Conservation (phyloP, 2,113 vertebrate species). For the Crotalus horridus region DNA sequence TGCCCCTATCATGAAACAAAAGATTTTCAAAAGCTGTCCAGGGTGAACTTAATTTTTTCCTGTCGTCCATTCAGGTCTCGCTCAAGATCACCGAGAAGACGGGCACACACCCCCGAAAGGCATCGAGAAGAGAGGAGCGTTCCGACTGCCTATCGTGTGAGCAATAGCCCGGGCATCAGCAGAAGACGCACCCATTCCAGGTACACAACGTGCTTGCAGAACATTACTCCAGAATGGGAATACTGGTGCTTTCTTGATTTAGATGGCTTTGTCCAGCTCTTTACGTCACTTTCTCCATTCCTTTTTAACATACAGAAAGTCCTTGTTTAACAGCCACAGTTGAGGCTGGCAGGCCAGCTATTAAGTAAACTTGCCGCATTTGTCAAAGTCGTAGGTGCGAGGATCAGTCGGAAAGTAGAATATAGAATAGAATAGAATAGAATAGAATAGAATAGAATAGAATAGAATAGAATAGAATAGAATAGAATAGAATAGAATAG, state of each 20-base stretch:
- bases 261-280: background rate
- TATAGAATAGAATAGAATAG: too few relatives aligned
- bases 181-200: conserved; percentile 83
- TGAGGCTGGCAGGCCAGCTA: background rate
- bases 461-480: too few relatives aligned
- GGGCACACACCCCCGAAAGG: conserved; percentile 75
- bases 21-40: background rate
- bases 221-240: too few relatives aligned
- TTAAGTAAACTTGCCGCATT: background rate
- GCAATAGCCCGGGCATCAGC: conserved; percentile 78
- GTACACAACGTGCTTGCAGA: conserved; percentile 54
- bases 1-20: background rate
- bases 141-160: conserved; percentile 76
- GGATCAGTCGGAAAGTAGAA: background rate
- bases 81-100: conserved; percentile 85
- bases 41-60: background rate
- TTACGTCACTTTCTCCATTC: background rate
- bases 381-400: background rate
- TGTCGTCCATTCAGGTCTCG: conserved; percentile 71
- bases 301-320: background rate
- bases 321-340: background rate
- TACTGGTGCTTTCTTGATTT: too few relatives aligned
- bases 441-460: too few relatives aligned
- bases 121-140: conserved; percentile 78
- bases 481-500: too few relatives aligned